These are phyloP conservation scores for Ceratina japonica DNA, from an alignment of 1,140 invertebrate species.

Conservation along the genomic window DNA sequence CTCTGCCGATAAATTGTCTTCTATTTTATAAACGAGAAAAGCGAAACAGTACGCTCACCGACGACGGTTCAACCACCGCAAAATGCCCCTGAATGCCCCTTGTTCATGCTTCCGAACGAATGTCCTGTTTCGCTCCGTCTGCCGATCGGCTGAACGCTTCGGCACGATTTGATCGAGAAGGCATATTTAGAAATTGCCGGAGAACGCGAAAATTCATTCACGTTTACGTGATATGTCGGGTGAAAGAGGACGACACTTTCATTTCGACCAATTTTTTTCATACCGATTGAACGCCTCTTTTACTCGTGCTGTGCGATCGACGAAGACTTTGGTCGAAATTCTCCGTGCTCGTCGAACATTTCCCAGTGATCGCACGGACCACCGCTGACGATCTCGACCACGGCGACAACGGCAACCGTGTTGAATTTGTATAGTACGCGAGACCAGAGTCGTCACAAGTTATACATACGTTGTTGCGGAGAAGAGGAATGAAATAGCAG, in stretches of 20 bases:
- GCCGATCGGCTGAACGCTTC: conserved; percentile 38
- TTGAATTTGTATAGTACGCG: conserved; percentile 60
- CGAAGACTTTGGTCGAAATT: conserved; percentile 24
- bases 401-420: conserved; percentile 42
- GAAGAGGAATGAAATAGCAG: conserved; percentile 47
- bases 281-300: conserved; percentile 46
- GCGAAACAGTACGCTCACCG: conserved; percentile 55
- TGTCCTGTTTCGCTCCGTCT: conserved; percentile 57
- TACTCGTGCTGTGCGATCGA: conserved; percentile 42
- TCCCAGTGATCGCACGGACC: conserved; percentile 12
- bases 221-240: conserved; percentile 37
- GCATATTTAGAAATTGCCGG: conserved; percentile 22
- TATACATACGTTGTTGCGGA: conserved; percentile 40
- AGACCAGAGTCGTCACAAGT: conserved; percentile 44
- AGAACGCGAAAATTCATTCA: conserved; percentile 8
- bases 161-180: not conserved
- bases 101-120: conserved; percentile 58
- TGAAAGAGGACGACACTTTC: conserved; percentile 55
- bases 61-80: conserved; percentile 25
- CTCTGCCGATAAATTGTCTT: conserved; percentile 61
- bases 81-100: conserved; percentile 20
- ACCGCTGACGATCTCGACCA: conserved; percentile 26
- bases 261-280: too few relatives aligned
- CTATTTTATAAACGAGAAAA: conserved; percentile 60
- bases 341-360: conserved; percentile 14